Evolutionary conservation across 2,797 vertebrate genomes (phyloP).

Genomic region (Brachyalestes nurse): DNA sequence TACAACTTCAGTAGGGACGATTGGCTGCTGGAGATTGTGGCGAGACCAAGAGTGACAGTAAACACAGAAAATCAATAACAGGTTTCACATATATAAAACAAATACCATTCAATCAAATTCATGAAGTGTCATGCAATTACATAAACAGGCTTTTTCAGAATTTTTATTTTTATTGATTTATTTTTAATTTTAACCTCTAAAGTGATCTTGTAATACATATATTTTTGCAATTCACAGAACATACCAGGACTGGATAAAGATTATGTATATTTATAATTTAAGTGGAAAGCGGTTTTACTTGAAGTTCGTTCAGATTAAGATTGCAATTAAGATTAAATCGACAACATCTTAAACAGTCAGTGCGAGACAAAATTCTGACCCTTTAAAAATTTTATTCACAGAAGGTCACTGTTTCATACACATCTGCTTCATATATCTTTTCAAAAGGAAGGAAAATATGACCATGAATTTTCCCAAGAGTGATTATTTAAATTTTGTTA

Average conservation of each 20-base stretch:
- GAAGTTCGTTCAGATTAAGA: neutral
- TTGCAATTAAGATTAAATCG: neutral
- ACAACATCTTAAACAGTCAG: neutral
- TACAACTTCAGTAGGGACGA: constrained; percentile 36
- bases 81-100: neutral
- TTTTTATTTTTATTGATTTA: neutral
- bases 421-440: neutral
- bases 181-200: too few relatives aligned
- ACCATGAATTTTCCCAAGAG: neutral
- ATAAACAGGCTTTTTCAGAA: too few relatives aligned
- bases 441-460: neutral
- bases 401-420: neutral
- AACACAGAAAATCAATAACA: neutral
- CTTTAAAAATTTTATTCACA: neutral
- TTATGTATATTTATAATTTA: neutral
- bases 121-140: neutral
- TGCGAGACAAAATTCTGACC: neutral
- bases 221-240: too few relatives aligned
- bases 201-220: too few relatives aligned
- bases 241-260: neutral
- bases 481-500: neutral
- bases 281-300: neutral
- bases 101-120: neutral
- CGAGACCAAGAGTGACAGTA: constrained; percentile 7
- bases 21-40: constrained; percentile 7